Base-by-base conservation (phyloP, 2,888 invertebrate species). In the Ctena decussata region DNA sequence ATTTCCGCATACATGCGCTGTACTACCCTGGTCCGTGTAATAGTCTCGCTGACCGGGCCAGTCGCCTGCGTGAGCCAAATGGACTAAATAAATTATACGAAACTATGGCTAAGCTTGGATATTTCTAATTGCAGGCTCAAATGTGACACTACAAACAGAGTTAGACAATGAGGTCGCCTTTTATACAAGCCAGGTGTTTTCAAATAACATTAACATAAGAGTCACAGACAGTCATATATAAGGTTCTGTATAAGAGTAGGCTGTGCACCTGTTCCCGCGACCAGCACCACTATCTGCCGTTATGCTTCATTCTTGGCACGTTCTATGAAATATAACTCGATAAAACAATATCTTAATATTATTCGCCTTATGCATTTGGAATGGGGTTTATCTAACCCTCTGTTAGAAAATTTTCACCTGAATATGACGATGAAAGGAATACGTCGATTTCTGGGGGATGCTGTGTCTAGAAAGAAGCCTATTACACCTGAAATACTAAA, bases 241-340 rank as follows among this genome's bases (percentile, higher is more conserved):
- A n/a, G 21, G 5, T 77, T 77, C 39, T 77, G 65, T 21, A 39
- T 11, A 24, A 32, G 77, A 32, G 1, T 69, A 5, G 24, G 77
- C 0, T 77, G 39, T 30, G 2, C 39, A 30, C 57, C 77, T 30
- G 35, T 77, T 12, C 77, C 77, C 6, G 77, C 77, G 18, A 21
- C 37, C 15, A 57, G 18, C n/a, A 39, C 3, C 2, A 77, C 44
- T 21, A 15, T 77, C 2, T 65, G 77, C 24, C 69, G 65, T 3
- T 77, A 65, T 77, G 77, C 44, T 6, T 57, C 77, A n/a, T n/a
- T n/a, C n/a, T n/a, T n/a, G n/a, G n/a, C n/a, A n/a, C 18, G 65
- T 39, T 44, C 44, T 77, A 24, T 71, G 32, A 71, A 32, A 39
- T 71, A 11, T 2, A 71, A 37, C 39, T 39, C 71, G 5, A 24